Conservation (phyloP, 2,888 invertebrate genomes). For the Thalpophila matura region DNA sequence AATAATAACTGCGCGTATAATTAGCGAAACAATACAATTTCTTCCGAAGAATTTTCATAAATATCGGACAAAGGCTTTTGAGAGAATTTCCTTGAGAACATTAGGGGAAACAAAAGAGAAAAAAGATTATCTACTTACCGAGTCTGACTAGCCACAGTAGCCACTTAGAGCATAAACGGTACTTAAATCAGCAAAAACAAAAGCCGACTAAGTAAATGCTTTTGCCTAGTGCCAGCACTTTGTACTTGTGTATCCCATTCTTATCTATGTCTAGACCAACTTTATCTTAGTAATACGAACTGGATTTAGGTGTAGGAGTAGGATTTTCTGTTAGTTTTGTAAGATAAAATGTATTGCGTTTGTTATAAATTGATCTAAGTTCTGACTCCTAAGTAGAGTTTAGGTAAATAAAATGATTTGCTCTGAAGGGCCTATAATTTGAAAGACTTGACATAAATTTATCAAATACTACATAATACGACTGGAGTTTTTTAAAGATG, state of each 20-base stretch:
- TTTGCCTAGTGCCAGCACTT: slow-evolving; percentile 71
- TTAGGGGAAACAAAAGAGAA: slow-evolving; percentile 65
- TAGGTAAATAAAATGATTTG: not conserved
- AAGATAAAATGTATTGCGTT: slow-evolving; percentile 2
- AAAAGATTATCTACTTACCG: slow-evolving; percentile 72
- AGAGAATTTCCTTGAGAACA: slow-evolving; percentile 63
- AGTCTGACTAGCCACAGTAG: slow-evolving; percentile 76
- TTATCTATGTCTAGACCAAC: slow-evolving; percentile 65
- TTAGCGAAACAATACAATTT: slow-evolving; percentile 61
- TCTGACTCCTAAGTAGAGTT: not conserved
- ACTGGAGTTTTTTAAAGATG: too few relatives aligned
- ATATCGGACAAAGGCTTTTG: slow-evolving; percentile 64
- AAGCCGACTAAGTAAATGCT: slow-evolving; percentile 76
- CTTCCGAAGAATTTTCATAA: slow-evolving; percentile 61
- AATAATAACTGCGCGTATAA: slow-evolving; percentile 56
- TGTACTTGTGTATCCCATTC: slow-evolving; percentile 64
- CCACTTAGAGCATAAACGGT: slow-evolving; percentile 80
- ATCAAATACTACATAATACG: not conserved
- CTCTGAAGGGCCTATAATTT: not conserved
- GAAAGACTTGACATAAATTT: not conserved
- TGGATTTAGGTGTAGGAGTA: slow-evolving; percentile 47
- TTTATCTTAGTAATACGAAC: slow-evolving; percentile 61
- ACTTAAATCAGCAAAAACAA: slow-evolving; percentile 83
- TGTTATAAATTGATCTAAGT: not conserved
- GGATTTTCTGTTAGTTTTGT: slow-evolving; percentile 28